Evolutionary conservation across 2,888 invertebrate genomes (phyloP).

Genomic region (Eretmocerus hayati): DNA sequence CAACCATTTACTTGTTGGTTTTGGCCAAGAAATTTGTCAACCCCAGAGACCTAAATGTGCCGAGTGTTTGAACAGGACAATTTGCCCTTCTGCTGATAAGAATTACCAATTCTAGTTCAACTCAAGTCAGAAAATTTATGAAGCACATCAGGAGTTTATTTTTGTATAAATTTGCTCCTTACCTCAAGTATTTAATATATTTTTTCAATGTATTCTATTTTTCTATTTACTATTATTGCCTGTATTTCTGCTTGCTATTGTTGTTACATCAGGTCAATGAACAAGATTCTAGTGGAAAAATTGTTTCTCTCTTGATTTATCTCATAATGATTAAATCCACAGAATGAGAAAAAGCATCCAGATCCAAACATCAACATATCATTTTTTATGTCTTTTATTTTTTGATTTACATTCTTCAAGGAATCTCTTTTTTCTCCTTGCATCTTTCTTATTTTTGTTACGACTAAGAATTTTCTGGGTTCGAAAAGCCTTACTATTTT

Average conservation of each 20-base stretch:
- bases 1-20: conserved; percentile 90
- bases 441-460: conserved; percentile 57
- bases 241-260: not conserved
- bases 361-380: not conserved
- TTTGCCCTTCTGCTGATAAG: conserved; percentile 67
- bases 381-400: conserved; percentile 16
- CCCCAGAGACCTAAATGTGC: conserved; percentile 76
- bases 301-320: too few relatives aligned
- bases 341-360: too few relatives aligned
- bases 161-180: too few relatives aligned
- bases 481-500: conserved; percentile 72
- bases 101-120: conserved; percentile 27
- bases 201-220: not conserved
- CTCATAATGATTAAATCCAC: too few relatives aligned
- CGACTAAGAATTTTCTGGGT: conserved; percentile 66
- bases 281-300: too few relatives aligned
- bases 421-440: conserved; percentile 15
- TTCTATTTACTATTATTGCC: not conserved
- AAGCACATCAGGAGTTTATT: conserved; percentile 90
- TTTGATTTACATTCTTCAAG: too few relatives aligned
- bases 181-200: not conserved
- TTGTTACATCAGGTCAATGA: too few relatives aligned
- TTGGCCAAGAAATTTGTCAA: conserved; percentile 89
- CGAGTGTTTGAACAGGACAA: conserved; percentile 70
- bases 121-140: conserved; percentile 68